Percentiles rank a stretch among this genome's conserved stretches.
Evolutionary conservation across 2,888 invertebrate genomes (phyloP).

Genomic region (Harpalus rubripes): DNA sequence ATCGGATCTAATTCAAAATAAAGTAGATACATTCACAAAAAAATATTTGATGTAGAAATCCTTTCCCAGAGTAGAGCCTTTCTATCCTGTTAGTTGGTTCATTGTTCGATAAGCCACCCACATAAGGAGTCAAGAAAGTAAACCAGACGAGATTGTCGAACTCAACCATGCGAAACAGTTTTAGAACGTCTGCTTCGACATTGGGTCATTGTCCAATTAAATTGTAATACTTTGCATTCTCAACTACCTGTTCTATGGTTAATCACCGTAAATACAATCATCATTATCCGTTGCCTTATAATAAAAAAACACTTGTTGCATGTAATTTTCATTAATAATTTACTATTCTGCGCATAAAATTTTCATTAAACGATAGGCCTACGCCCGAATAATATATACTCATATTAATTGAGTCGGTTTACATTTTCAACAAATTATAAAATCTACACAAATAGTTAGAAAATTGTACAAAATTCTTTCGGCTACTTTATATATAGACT

Average conservation of each 20-base stretch:
- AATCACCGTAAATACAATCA: constrained; percentile 31
- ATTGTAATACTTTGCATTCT: constrained; percentile 44
- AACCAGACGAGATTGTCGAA: constrained; percentile 17
- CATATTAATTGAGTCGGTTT: too few species aligned
- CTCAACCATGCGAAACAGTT: constrained; percentile 51
- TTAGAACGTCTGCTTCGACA: constrained; percentile 43
- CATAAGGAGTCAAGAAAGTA: constrained; percentile 30
- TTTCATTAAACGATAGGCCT: too few species aligned
- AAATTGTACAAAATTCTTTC: too few species aligned
- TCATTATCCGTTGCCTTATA: constrained; percentile 11
- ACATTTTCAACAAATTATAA: too few species aligned
- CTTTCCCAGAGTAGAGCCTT: constrained; percentile 10
- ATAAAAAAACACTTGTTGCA: neutral
- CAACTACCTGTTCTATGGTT: constrained; percentile 35
- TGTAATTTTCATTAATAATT: constrained; percentile 21
- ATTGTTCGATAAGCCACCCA: constrained; percentile 41
- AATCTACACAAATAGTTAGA: too few species aligned
- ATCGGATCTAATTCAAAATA: neutral
- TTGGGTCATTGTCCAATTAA: constrained; percentile 62
- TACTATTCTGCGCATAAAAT: neutral
- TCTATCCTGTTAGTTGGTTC: constrained; percentile 33
- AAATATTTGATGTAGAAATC: neutral
- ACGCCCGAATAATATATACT: too few species aligned
- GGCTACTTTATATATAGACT: too few species aligned
- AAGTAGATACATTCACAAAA: neutral